A percentile compares a stretch with the other conserved stretches of the same genome.
Evolutionary conservation across 2,113 vertebrate genomes (phyloP).

Genomic region (Neotoma lepida): DNA sequence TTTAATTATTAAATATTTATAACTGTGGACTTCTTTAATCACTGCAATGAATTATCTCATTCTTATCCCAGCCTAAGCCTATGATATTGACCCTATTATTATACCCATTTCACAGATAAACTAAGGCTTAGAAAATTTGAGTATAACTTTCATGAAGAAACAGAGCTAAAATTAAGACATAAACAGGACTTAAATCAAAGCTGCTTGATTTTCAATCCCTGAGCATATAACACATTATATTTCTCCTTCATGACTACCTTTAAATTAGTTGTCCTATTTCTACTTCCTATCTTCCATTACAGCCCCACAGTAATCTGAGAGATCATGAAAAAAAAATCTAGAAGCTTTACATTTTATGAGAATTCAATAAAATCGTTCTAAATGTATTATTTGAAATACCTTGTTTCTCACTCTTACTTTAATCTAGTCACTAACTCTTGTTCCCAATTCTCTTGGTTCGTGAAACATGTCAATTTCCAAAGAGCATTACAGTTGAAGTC

Average conservation of each 20-base stretch:
- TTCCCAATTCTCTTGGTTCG: constrained; percentile 16
- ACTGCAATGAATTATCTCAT: constrained; percentile 8
- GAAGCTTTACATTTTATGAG: not conserved
- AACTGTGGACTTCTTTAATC: not conserved
- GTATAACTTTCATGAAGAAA: not conserved
- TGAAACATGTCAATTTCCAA: not conserved
- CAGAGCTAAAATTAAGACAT: not conserved
- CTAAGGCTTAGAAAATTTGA: not conserved
- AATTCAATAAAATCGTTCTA: not conserved
- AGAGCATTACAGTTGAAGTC: not conserved
- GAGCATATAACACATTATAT: not conserved
- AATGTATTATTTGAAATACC: not conserved
- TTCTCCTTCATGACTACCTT: not conserved
- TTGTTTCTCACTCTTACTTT: not conserved
- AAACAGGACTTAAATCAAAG: constrained; percentile 38
- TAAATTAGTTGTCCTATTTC: not conserved
- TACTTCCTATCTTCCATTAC: not conserved
- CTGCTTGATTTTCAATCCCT: not conserved
- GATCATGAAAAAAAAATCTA: not conserved
- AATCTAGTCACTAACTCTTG: not conserved
- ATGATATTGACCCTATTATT: not conserved
- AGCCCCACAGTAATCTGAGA: not conserved
- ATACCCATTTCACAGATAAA: not conserved
- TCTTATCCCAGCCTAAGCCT: not conserved
- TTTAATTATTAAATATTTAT: not conserved